Percentiles rank a stretch among this genome's conserved stretches.
Evolutionary conservation across 1,140 invertebrate species (phyloP).

Genomic region (Drosophila lowei): DNA sequence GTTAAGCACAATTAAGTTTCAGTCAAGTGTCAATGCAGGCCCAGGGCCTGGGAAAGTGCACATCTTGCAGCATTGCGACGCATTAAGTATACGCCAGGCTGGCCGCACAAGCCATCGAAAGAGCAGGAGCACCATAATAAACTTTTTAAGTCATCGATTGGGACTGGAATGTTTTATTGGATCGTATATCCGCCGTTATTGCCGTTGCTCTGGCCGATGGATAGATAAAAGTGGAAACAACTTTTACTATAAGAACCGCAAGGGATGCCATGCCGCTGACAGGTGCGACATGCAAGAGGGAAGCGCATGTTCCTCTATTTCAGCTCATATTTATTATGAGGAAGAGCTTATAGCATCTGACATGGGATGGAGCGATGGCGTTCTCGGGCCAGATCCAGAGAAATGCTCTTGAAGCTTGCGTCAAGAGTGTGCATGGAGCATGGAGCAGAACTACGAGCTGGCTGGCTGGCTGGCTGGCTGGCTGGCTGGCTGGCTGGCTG

Average conservation of each 20-base stretch:
- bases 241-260: constrained; percentile 2
- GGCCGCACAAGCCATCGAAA: background rate
- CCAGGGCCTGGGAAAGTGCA: constrained; percentile 27
- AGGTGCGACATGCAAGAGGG: constrained; percentile 36
- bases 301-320: background rate
- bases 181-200: no score
- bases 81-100: constrained; percentile 59
- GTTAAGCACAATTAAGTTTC: constrained; percentile 59
- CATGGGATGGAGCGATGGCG: background rate
- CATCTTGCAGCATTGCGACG: constrained; percentile 11
- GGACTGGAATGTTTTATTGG: background rate
- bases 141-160: constrained; percentile 53
- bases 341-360: constrained; percentile 2
- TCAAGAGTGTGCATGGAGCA: constrained; percentile 4
- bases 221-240: background rate
- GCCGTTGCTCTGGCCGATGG: background rate
- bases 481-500: background rate
- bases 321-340: constrained; percentile 35
- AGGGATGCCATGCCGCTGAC: constrained; percentile 35
- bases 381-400: background rate
- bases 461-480: constrained; percentile 13
- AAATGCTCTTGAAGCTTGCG: constrained; percentile 13
- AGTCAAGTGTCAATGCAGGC: constrained; percentile 26
- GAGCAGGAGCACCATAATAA: constrained; percentile 39
- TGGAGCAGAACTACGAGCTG: no score